Evolutionary conservation across 2,888 invertebrate genomes (phyloP).

Genomic region (Spisula subtruncata): DNA sequence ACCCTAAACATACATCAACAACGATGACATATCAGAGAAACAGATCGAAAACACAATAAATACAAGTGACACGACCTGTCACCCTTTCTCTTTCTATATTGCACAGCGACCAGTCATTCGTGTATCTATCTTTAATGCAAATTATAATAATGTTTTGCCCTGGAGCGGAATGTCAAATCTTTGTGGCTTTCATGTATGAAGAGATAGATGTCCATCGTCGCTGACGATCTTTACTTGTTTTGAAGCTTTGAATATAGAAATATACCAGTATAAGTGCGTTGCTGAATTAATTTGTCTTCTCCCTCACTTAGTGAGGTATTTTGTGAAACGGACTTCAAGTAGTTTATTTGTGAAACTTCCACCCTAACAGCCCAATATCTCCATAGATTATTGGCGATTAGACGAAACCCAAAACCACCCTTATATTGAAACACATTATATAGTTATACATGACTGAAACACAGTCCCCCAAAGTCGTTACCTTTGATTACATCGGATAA

Average conservation of each 20-base stretch:
- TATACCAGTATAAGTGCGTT: not conserved
- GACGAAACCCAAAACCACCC: not conserved
- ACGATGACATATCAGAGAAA: not conserved
- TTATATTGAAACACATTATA: not conserved
- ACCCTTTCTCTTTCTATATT: slow-evolving; percentile 2
- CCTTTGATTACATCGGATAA: too few relatives aligned
- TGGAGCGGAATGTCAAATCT: not conserved
- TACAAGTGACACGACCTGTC: not conserved
- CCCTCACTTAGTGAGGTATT: slow-evolving; percentile 7
- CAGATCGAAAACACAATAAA: slow-evolving; percentile 21
- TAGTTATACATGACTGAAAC: too few relatives aligned
- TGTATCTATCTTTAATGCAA: slow-evolving; percentile 22
- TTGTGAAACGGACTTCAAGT: slow-evolving; percentile 8
- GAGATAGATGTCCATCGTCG: not conserved
- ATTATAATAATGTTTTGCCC: slow-evolving; percentile 29
- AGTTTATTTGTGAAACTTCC: not conserved
- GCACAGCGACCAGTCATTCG: slow-evolving; percentile 2
- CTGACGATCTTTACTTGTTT: not conserved
- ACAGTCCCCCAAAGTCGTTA: too few relatives aligned
- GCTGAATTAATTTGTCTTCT: slow-evolving; percentile 13
- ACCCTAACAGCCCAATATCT: not conserved
- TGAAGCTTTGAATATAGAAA: not conserved
- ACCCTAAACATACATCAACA: not conserved
- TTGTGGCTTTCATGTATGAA: slow-evolving; percentile 20
- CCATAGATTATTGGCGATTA: not conserved